Evolutionary conservation across 2,797 vertebrate genomes (phyloP).

Genomic region (Hipposideros larvatus): DNA sequence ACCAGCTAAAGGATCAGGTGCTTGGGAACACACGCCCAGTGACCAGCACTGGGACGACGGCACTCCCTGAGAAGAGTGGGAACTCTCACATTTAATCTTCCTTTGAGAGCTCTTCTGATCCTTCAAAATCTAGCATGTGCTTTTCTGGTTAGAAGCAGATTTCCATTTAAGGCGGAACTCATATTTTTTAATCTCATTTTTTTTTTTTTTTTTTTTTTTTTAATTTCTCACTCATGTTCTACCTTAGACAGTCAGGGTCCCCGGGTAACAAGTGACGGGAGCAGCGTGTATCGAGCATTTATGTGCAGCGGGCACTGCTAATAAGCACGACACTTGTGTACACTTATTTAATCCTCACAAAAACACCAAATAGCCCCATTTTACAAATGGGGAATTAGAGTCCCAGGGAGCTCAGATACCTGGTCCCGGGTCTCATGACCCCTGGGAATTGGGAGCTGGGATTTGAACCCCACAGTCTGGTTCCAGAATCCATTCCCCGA

Average conservation of each 20-base stretch:
- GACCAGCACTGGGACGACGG: fast-evolving
- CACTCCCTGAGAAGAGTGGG: not conserved
- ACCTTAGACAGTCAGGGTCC: not conserved
- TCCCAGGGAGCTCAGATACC: not conserved
- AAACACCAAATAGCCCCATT: fast-evolving
- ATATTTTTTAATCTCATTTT: not conserved
- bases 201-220: not conserved
- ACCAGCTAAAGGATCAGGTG: fast-evolving
- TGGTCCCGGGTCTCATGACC: not conserved
- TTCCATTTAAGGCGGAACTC: not conserved
- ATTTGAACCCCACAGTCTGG: not conserved
- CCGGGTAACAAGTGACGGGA: not conserved
- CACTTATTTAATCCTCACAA: no score
- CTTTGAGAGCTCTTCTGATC: not conserved
- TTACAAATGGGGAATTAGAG: not conserved
- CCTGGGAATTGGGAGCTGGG: not conserved
- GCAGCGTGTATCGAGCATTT: fast-evolving
- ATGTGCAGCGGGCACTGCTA: fast-evolving
- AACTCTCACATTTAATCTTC: not conserved
- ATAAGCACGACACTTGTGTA: fast-evolving
- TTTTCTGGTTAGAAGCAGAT: not conserved
- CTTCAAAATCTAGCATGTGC: not conserved
- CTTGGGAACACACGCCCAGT: fast-evolving
- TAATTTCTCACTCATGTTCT: not conserved
- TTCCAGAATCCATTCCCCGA: not conserved